Percentiles rank a stretch among this genome's conserved stretches.
Evolutionary conservation across 2,113 vertebrate species (phyloP).

Genomic region (Microcebus griseorufus): DNA sequence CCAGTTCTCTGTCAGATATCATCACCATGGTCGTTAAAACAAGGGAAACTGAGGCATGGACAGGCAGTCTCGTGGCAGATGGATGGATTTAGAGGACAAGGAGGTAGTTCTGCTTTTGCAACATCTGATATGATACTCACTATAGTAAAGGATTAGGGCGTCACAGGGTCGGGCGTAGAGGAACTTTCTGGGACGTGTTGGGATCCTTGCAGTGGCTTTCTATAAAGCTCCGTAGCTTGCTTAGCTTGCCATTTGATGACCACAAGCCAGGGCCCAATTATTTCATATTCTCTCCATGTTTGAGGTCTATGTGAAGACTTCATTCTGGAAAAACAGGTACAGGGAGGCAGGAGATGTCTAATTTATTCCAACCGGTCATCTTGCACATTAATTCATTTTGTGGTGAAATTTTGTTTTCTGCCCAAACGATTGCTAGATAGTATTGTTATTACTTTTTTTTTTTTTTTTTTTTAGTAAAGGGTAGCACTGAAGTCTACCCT

Average conservation of each 20-base stretch:
- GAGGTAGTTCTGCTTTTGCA: neutral
- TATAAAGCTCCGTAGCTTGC: accelerated
- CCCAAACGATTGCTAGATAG: neutral
- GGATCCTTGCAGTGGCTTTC: neutral
- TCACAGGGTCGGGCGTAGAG: accelerated
- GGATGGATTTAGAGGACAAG: neutral
- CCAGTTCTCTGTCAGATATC: neutral
- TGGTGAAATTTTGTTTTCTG: neutral
- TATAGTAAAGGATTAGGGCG: neutral
- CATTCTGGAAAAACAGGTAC: neutral
- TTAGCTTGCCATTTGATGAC: neutral
- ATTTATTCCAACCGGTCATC: neutral
- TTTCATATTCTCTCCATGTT: neutral
- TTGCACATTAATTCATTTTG: neutral
- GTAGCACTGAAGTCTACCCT: neutral
- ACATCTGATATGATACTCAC: neutral
- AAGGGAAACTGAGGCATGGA: constrained; percentile 55
- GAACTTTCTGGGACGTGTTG: accelerated
- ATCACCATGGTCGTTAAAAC: neutral
- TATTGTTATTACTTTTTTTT: neutral
- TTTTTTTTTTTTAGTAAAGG: neutral
- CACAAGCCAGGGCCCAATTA: neutral
- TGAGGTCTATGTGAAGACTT: neutral
- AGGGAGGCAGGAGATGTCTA: neutral
- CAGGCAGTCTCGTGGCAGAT: neutral